phyloP scores from a whole-genome alignment of 2,888 invertebrate species.

The Chrysolina haemoptera region DNA sequence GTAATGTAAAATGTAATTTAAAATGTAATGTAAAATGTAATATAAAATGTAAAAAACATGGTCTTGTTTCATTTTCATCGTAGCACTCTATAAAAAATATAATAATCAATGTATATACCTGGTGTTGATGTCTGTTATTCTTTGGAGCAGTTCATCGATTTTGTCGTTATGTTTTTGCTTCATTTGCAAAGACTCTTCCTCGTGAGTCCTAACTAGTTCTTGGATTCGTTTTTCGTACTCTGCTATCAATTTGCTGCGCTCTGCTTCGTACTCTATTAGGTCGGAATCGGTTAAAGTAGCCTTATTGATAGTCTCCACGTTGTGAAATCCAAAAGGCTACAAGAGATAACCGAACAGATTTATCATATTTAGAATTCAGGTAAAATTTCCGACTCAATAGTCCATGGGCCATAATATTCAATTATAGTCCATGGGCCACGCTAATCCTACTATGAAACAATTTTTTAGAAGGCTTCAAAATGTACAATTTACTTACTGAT shows the following conservation, averaged over 20 bases:
- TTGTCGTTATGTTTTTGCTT: constrained; percentile 86
- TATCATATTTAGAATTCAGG: background rate
- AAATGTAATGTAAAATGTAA: no score
- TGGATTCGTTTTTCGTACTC: constrained; percentile 84
- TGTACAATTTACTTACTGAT: constrained; percentile 45
- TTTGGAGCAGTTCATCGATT: constrained; percentile 81
- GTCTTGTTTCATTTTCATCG: no score
- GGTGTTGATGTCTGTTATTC: constrained; percentile 82
- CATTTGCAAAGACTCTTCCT: constrained; percentile 80
- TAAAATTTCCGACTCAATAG: no score
- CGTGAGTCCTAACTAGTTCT: constrained; percentile 78
- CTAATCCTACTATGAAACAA: no score
- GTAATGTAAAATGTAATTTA: no score
- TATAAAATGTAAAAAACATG: no score
- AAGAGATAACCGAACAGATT: background rate
- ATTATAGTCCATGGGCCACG: no score
- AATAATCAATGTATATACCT: constrained; percentile 70
- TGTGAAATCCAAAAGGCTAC: constrained; percentile 58
- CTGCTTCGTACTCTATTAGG: constrained; percentile 72
- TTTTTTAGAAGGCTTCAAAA: no score
- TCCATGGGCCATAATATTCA: no score
- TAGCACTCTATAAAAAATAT: background rate
- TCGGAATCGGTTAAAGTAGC: constrained; percentile 59
- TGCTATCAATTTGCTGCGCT: constrained; percentile 79
- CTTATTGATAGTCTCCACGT: constrained; percentile 58